Percentiles rank a stretch among this genome's conserved stretches.
phyloP scores from a whole-genome alignment of 2,888 invertebrate species.

The Tridacna crocea region DNA sequence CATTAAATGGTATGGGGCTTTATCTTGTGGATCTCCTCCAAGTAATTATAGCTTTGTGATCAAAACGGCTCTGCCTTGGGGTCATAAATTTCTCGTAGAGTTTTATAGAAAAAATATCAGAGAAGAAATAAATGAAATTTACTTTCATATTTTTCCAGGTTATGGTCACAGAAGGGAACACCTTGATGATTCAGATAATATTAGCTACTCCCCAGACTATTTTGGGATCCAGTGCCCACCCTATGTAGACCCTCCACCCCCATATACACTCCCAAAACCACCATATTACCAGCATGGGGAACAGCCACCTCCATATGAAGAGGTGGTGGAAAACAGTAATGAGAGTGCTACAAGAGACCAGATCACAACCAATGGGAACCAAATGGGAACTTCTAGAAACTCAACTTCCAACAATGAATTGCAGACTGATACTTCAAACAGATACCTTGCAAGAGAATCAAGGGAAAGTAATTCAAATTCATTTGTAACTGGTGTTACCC shows the following conservation, averaged over 20 bases:
- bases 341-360: constrained; percentile 2
- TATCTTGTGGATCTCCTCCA: too few relatives aligned
- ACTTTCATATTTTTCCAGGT: constrained; percentile 60
- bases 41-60: too few relatives aligned
- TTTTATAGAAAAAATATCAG: too few relatives aligned
- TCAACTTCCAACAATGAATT: too few relatives aligned
- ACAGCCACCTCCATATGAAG: constrained; percentile 81
- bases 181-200: constrained; percentile 78
- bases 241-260: constrained; percentile 83
- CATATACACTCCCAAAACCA: constrained; percentile 82
- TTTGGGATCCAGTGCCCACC: constrained; percentile 80
- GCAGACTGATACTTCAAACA: background rate
- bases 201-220: constrained; percentile 79
- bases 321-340: constrained; percentile 64
- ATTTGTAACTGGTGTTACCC: background rate
- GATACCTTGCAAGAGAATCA: constrained; percentile 9
- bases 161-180: constrained; percentile 67
- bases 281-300: constrained; percentile 70
- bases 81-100: too few relatives aligned
- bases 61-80: too few relatives aligned
- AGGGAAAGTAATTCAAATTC: constrained; percentile 6
- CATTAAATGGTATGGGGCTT: too few relatives aligned
- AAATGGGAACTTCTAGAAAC: background rate
- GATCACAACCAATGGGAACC: background rate
- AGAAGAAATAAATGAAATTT: background rate